Evolutionary conservation across 2,113 vertebrate genomes (phyloP).

Genomic region (Raja brachyura): DNA sequence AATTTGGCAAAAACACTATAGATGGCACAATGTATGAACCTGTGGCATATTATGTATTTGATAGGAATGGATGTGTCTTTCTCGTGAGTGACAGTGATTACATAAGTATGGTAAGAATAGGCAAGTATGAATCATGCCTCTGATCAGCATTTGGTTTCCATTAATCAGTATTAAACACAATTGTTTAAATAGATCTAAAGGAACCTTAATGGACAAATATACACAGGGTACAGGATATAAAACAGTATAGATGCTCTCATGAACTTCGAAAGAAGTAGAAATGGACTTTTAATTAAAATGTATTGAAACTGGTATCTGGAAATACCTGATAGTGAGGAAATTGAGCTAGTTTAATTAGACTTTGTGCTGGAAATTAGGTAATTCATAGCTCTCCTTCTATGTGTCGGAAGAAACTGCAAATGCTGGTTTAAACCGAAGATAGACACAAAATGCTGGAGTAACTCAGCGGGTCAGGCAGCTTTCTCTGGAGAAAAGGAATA

Average conservation of each 20-base stretch:
- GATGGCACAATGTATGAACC: background rate
- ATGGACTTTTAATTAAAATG: background rate
- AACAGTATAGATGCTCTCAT: background rate
- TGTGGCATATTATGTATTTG: background rate
- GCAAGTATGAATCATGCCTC: background rate
- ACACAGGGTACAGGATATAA: background rate
- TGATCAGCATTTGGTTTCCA: background rate
- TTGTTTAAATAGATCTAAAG: background rate
- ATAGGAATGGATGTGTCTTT: background rate
- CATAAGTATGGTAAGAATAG: background rate
- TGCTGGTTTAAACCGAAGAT: too few species aligned
- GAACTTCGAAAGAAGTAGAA: background rate
- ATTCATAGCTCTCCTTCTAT: background rate
- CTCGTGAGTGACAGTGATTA: background rate
- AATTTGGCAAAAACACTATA: background rate
- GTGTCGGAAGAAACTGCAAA: too few species aligned
- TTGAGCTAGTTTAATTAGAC: too few species aligned
- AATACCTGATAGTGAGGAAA: background rate
- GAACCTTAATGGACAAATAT: background rate
- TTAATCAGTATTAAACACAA: background rate
- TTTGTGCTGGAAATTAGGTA: background rate
- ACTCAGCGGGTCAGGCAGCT: too few species aligned
- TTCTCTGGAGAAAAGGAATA: too few species aligned
- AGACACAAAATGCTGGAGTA: too few species aligned
- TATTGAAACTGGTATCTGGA: background rate